A percentile compares a stretch with the other conserved stretches of the same genome.
phyloP scores from a whole-genome alignment of 2,888 invertebrate species.

The Heliconius ismenius region DNA sequence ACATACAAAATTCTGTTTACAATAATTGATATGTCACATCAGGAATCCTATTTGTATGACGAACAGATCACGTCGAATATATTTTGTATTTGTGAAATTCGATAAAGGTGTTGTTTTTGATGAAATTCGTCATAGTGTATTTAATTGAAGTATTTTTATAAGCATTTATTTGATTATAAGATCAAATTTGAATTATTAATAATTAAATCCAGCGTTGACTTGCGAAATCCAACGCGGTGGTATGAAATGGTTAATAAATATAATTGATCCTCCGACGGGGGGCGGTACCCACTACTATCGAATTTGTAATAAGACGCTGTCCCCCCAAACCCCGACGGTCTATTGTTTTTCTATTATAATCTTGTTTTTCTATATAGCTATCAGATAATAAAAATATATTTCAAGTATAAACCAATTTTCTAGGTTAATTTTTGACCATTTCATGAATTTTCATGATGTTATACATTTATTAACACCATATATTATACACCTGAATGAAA shows the following conservation, averaged over 20 bases:
- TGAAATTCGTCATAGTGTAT: background rate
- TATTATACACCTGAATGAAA: background rate
- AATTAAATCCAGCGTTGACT: no score
- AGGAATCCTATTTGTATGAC: slow-evolving; percentile 6
- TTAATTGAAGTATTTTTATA: background rate
- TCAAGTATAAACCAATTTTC: background rate
- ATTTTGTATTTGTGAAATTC: background rate
- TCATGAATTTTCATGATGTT: background rate
- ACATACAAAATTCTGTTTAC: background rate
- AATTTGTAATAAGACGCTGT: no score
- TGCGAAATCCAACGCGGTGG: no score
- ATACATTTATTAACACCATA: background rate
- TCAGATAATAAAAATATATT: background rate
- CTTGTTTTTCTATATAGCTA: no score
- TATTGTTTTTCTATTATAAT: no score
- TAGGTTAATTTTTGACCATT: background rate
- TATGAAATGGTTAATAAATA: no score
- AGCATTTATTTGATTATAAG: no score
- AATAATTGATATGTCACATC: slow-evolving; percentile 16
- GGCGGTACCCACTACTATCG: no score
- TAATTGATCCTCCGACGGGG: no score
- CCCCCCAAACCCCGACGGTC: no score
- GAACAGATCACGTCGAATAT: background rate
- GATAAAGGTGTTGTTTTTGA: background rate
- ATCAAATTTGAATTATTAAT: no score